phyloP scores from a whole-genome alignment of 2,888 invertebrate species.

The Eugnorisma glareosa region DNA sequence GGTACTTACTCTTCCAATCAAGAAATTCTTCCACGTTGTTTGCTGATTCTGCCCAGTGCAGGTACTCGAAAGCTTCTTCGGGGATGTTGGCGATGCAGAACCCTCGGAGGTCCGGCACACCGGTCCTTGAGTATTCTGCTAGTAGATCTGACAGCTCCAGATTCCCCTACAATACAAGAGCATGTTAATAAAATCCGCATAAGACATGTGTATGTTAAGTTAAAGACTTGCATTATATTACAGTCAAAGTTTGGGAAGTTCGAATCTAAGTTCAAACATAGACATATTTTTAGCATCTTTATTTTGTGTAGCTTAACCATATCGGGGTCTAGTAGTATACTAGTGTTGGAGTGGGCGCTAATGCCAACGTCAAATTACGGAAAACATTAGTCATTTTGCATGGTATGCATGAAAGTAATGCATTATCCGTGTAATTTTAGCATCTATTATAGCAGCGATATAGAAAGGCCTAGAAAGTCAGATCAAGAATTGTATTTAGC shows the following conservation, averaged over 20 bases:
- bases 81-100: constrained; percentile 70
- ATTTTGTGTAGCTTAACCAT: constrained; percentile 19
- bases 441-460: constrained; percentile 21
- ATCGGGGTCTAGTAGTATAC: constrained; percentile 22
- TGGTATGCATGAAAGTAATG: constrained; percentile 34
- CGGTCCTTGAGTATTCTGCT: constrained; percentile 73
- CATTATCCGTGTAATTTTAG: constrained; percentile 22
- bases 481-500: background rate
- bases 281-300: constrained; percentile 2
- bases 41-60: constrained; percentile 75
- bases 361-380: constrained; percentile 16
- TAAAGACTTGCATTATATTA: background rate
- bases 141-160: constrained; percentile 74
- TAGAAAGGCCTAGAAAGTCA: background rate
- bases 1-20: constrained; percentile 77
- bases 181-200: background rate
- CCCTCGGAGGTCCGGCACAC: constrained; percentile 77
- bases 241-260: background rate
- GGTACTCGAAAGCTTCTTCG: constrained; percentile 72
- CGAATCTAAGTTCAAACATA: background rate
- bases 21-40: constrained; percentile 71
- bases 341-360: constrained; percentile 1
- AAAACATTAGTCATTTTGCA: constrained; percentile 16
- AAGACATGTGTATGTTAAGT: background rate
- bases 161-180: constrained; percentile 72